A percentile compares a stretch with the other conserved stretches of the same genome.
phyloP scores from a whole-genome alignment of 2,797 vertebrate species.

The Naso thynnoides region DNA sequence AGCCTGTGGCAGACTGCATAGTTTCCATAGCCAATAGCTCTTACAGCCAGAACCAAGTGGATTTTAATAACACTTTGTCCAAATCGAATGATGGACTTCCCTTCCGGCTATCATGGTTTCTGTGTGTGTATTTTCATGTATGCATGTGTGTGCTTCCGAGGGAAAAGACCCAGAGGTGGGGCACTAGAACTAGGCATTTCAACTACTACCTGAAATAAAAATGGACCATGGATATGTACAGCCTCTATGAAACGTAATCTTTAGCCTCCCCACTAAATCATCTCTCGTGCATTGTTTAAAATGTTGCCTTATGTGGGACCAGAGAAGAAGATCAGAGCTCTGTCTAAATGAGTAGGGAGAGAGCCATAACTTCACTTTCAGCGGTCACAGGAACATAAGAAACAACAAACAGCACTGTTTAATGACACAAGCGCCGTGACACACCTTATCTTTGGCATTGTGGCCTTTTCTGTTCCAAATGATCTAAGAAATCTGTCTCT shows the following conservation, averaged over 20 bases:
- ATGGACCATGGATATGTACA: not conserved
- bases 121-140: slow-evolving; percentile 26
- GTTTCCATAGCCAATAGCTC: slow-evolving; percentile 70
- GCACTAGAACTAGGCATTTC: slow-evolving; percentile 11
- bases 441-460: too few relatives aligned
- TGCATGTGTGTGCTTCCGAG: slow-evolving; percentile 26
- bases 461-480: too few relatives aligned
- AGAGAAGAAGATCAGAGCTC: too few relatives aligned
- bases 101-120: slow-evolving; percentile 45
- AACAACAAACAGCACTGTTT: too few relatives aligned
- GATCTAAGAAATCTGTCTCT: too few relatives aligned
- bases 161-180: slow-evolving; percentile 20
- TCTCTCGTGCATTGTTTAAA: not conserved
- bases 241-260: too few relatives aligned
- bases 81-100: slow-evolving; percentile 78
- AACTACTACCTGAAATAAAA: slow-evolving; percentile 1
- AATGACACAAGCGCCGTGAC: too few relatives aligned
- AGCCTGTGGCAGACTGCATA: slow-evolving; percentile 56
- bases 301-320: not conserved
- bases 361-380: too few relatives aligned
- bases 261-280: slow-evolving; percentile 1
- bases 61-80: slow-evolving; percentile 82
- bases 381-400: too few relatives aligned
- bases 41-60: slow-evolving; percentile 73
- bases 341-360: too few relatives aligned